Evolutionary conservation across 2,113 vertebrate species (phyloP).

Genomic region (Synchiropus splendidus): DNA sequence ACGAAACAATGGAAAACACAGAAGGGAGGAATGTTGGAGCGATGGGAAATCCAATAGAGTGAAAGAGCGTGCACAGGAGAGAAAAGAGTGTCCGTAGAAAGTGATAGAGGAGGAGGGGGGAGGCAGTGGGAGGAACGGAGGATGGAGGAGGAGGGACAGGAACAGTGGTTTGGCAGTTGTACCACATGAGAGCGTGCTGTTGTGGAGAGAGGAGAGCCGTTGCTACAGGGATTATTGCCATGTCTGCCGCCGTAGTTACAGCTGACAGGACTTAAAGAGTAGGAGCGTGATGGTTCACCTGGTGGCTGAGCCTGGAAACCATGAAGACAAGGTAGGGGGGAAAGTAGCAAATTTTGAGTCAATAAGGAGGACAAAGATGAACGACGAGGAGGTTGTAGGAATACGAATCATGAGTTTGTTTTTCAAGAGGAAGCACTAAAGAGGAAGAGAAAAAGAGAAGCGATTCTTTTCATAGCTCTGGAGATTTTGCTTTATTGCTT

Average conservation of each 20-base stretch:
- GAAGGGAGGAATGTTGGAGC: too few species aligned
- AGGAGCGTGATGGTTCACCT: conserved; percentile 7
- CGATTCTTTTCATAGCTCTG: too few species aligned
- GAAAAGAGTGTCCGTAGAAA: neutral
- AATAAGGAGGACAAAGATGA: neutral
- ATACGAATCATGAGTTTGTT: too few species aligned
- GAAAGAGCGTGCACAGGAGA: conserved; percentile 1
- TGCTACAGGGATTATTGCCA: conserved; percentile 35
- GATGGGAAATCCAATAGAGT: neutral
- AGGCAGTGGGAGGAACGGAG: neutral
- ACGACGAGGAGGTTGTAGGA: too few species aligned
- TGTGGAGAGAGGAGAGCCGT: conserved; percentile 16
- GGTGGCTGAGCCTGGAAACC: conserved; percentile 13
- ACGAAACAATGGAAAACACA: neutral
- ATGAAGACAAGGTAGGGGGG: conserved; percentile 6
- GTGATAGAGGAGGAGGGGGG: too few species aligned
- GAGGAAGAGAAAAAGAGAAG: neutral
- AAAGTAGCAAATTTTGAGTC: neutral
- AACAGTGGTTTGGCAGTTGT: conserved; percentile 25
- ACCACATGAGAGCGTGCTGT: conserved; percentile 11
- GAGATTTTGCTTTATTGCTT: too few species aligned
- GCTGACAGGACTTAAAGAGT: conserved; percentile 21
- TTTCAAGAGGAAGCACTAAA: neutral
- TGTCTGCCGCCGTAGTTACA: conserved; percentile 22
- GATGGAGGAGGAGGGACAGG: neutral